These are phyloP conservation scores for Thermophis baileyi DNA, from an alignment of 2,113 vertebrate species.

Conservation along the genomic window DNA sequence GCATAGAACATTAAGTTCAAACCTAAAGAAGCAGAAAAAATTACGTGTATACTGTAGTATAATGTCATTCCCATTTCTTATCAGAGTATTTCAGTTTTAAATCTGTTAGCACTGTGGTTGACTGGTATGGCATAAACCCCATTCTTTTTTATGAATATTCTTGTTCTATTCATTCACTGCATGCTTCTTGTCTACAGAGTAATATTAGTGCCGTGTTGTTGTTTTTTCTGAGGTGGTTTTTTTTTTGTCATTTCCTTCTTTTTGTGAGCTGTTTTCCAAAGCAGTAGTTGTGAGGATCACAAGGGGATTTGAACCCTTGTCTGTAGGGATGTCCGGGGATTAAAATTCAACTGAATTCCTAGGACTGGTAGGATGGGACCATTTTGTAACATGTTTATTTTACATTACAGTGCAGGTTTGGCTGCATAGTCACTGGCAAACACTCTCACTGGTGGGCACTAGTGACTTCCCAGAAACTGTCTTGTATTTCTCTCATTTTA, in stretches of 20 bases:
- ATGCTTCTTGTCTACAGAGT: neutral
- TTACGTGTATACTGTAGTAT: neutral
- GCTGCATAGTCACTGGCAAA: neutral
- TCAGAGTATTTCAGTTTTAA: neutral
- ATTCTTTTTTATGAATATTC: neutral
- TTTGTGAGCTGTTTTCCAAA: neutral
- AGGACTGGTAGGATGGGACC: neutral
- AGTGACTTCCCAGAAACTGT: neutral
- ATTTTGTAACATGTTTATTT: neutral
- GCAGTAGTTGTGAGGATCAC: neutral
- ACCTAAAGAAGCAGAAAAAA: constrained; percentile 1
- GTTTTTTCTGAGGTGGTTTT: neutral
- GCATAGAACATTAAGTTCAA: neutral
- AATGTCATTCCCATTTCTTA: neutral
- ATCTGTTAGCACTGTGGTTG: neutral
- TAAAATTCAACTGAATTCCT: neutral
- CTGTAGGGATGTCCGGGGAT: neutral
- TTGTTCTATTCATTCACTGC: neutral
- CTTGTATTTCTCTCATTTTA: neutral
- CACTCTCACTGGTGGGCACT: neutral
- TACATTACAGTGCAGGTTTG: neutral
- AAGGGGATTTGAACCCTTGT: neutral
- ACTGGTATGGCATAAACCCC: neutral
- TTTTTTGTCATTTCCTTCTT: neutral
- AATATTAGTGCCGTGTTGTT: neutral